Conservation (phyloP, 2,113 vertebrate species). For the Psophia crepitans region DNA sequence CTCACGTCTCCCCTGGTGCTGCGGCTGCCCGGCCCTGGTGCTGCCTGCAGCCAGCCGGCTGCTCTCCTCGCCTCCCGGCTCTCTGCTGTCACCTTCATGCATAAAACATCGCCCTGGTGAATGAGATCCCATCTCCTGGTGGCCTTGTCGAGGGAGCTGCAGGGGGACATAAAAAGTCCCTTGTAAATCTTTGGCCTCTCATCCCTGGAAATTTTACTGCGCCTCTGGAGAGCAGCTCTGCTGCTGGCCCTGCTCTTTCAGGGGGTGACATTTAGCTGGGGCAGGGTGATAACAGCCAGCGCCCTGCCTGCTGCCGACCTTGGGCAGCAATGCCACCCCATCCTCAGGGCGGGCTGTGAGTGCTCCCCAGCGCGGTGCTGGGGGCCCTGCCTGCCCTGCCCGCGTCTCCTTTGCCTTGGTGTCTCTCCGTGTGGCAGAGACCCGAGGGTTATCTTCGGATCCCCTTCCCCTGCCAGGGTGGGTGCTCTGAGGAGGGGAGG, state of each 20-base stretch:
- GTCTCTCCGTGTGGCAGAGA: background rate
- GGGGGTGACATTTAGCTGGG: background rate
- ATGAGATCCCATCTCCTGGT: background rate
- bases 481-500: background rate
- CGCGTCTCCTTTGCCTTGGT: background rate
- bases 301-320: background rate
- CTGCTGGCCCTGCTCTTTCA: background rate
- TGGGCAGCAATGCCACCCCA: background rate
- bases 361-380: fast-evolving
- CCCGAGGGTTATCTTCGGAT: background rate
- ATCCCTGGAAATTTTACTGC: background rate
- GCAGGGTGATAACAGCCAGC: background rate
- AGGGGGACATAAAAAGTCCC: background rate
- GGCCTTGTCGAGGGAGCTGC: background rate
- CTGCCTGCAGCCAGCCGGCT: background rate
- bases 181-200: background rate
- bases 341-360: background rate
- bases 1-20: fast-evolving
- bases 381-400: fast-evolving
- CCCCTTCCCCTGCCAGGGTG: background rate
- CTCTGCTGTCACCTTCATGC: background rate
- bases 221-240: background rate
- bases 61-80: background rate
- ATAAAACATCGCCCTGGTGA: background rate
- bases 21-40: background rate